Base-by-base conservation (phyloP, 2,888 invertebrate genomes). In the Aphrophora alni region DNA sequence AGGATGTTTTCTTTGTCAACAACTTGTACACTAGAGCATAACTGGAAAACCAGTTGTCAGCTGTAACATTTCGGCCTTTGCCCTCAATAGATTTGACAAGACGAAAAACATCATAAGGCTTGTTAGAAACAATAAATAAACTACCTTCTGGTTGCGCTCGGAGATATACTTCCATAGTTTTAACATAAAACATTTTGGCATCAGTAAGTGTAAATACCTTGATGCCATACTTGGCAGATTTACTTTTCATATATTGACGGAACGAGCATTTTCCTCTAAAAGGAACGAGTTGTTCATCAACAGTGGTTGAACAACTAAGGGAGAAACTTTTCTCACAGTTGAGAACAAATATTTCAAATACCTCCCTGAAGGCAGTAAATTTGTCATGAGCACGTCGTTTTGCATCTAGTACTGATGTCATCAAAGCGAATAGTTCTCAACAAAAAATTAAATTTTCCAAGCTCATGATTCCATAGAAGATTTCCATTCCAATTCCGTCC, bases 361-460 rank as follows among this genome's bases (percentile, higher is more conserved):
- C 79, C 38, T 74, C 75, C 59, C 78, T 73, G 59, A 78, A 78
- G 17, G 78, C 51, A 78, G 74, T 73, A n/a, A 79, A 68, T 79
- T 59, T 79, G 74, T 79, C 79, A 28, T 33, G 24, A 26, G 68
- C 33, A 21, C 27, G 26, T 68, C 79, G 14, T 74, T 51, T 38
- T 33, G 59, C n/a, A n/a, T 28, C 73, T 27, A 24, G 27, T 68
- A 38, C 24, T 51, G 59, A 79, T 79, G 27, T 74, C 44, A 44
- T 79, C 79, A 74, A 79, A 79, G 17, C 73, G 27, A 28, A 78
- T 73, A 17, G 73, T 73, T 59, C 59, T 38, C 12, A 78, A 28
- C 78, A 78, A 28, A 78, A 78, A 73, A 4, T 26, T 26, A 59
- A 78, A 78, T 25, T 73, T 51, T 44, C 26, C 10, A 78, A 59